Percentiles rank a stretch among this genome's conserved stretches.
phyloP scores from a whole-genome alignment of 2,113 vertebrate species.

The Spea bombifrons region DNA sequence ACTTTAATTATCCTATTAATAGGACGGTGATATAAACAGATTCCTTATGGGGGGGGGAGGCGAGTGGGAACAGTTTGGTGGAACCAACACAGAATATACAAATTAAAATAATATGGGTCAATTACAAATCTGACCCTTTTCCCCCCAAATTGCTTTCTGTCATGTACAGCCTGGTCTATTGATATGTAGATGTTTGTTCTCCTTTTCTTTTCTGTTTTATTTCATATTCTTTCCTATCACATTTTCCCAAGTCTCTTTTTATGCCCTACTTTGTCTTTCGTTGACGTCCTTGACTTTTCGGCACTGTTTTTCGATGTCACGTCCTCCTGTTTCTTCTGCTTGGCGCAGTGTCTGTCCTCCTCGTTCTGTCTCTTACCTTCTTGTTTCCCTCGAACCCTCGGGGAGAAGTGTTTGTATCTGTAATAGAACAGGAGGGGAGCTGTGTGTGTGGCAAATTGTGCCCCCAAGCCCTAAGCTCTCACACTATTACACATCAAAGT shows the following conservation, averaged over 20 bases:
- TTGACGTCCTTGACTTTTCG: slow-evolving; percentile 9
- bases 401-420: slow-evolving; percentile 3
- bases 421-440: slow-evolving; percentile 2
- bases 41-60: background rate
- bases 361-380: background rate
- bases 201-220: background rate
- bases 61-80: background rate
- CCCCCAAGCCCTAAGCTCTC: background rate
- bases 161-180: background rate
- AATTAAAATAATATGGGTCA: slow-evolving; percentile 10
- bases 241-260: background rate
- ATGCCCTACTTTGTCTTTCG: background rate
- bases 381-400: background rate
- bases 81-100: background rate
- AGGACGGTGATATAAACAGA: background rate
- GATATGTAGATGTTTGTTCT: background rate
- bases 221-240: background rate
- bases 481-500: slow-evolving; percentile 34
- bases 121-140: background rate
- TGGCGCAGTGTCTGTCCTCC: background rate
- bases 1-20: slow-evolving; percentile 30
- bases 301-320: slow-evolving; percentile 2
- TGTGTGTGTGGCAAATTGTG: slow-evolving; percentile 11
- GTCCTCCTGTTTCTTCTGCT: background rate
- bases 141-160: background rate